phyloP scores from a whole-genome alignment of 2,797 vertebrate genomes.

The Paguma larvata region DNA sequence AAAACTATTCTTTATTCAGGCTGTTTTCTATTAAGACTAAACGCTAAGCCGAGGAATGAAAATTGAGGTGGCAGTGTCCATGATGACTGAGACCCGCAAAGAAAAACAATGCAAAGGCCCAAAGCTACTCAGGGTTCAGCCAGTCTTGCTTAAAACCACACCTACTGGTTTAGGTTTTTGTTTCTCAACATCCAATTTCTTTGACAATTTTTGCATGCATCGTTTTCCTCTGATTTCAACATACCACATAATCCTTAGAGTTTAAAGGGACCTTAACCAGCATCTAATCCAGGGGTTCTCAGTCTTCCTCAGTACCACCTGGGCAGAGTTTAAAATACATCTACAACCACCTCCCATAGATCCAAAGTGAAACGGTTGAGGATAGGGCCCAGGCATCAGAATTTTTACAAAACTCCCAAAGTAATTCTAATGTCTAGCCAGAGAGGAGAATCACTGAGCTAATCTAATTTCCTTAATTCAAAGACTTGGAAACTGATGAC shows the following conservation, averaged over 20 bases:
- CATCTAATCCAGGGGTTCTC: background rate
- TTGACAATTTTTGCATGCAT: background rate
- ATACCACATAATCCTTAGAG: background rate
- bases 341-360: background rate
- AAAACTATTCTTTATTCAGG: background rate
- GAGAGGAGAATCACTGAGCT: background rate
- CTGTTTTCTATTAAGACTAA: constrained; percentile 64
- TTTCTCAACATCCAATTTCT: constrained; percentile 61
- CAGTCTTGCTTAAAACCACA: constrained; percentile 54
- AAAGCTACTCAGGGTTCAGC: background rate
- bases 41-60: constrained; percentile 44
- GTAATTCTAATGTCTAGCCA: background rate
- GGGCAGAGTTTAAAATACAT: background rate
- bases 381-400: background rate
- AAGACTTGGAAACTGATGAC: background rate
- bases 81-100: background rate
- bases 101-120: background rate
- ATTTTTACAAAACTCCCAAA: background rate
- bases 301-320: background rate
- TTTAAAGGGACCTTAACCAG: background rate
- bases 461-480: background rate
- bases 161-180: background rate
- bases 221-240: constrained; percentile 20
- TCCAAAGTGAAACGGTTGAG: background rate
- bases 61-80: background rate